Evolutionary conservation across 92 coral and sea anemone species (phyloP).

Genomic region (Parazoanthus atlanticus): DNA sequence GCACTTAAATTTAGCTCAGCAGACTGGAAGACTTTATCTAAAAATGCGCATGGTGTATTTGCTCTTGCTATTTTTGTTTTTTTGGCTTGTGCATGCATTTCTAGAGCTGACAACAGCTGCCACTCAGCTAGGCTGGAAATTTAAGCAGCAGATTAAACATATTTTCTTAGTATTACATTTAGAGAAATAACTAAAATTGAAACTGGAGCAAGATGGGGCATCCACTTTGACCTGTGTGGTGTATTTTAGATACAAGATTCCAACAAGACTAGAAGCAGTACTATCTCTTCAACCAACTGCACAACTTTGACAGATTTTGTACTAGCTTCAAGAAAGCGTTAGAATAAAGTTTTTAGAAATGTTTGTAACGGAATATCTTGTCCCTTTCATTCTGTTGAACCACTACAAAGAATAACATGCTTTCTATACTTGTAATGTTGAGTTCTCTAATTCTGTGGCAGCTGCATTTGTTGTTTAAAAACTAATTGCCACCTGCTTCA

Average conservation of each 20-base stretch:
- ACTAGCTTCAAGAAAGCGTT: not conserved
- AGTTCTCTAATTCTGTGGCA: not conserved
- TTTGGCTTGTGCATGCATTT: not conserved
- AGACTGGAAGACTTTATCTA: not conserved
- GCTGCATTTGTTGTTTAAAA: slow-evolving; percentile 2
- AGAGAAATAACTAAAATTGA: not conserved
- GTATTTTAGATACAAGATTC: not conserved
- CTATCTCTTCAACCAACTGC: not conserved
- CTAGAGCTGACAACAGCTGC: not conserved
- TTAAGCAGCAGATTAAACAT: no score
- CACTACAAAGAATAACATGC: not conserved
- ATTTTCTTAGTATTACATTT: not conserved
- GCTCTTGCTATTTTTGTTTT: not conserved
- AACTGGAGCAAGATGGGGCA: not conserved
- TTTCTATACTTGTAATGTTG: not conserved
- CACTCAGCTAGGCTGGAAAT: not conserved
- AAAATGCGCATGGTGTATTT: not conserved
- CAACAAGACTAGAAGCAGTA: not conserved
- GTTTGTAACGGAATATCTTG: not conserved
- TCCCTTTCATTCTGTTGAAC: not conserved
- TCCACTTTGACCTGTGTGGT: not conserved
- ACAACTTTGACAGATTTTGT: not conserved
- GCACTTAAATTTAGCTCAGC: not conserved
- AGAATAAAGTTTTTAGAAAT: no score
- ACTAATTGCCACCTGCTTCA: not conserved